Evolutionary conservation across 2,113 vertebrate species (phyloP), one percentile per base, ranked within the genome.

Genomic region (Agapornis roseicollis): DNA sequence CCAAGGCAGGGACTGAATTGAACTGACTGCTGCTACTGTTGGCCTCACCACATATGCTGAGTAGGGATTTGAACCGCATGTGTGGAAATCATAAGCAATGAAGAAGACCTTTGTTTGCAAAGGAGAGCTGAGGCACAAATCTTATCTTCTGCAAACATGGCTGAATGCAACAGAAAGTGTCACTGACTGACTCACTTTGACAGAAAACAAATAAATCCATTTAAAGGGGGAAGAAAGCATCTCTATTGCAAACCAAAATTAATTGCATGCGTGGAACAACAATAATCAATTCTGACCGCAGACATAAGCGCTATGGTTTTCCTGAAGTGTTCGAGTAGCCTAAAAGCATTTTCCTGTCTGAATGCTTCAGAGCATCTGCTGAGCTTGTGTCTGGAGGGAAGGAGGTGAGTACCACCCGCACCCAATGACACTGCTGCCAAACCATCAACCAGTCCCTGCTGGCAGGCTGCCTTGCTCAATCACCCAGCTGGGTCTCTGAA

Each of bases 311-410:
- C 44, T 85, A 79, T 2, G 25, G 89, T 71, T 96, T 95, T 89
- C 65, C 72, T 69, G 64, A 74, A 93, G 81, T 1, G 42, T 63
- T 61, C 6, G 6, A 80, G 66, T 14, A 82, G 71, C 42, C 83
- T 91, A 42, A 80, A 97, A 94, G 85, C 56, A 47, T 44, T 85
- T 97, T 66, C 89, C 49, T 79, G 84, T 91, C 97, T 90, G 76
- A 96, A 95, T 29, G 41, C 78, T 76, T 72, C 81, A 82, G 22
- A 88, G 29, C 88, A 80, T 81, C 93, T 94, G 64, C 69, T 88
- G 53, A 96, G 42, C 73, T 95, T 3, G 4, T 24, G 24, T 41
- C 46, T 63, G 29, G 50, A 65, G 3, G 41, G n/a, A 90, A 94
- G 70, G 86, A 94, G 76, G 39, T 17, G 5, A 4, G 10, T 19